Evolutionary conservation across 2,888 invertebrate genomes (phyloP), one percentile per base, ranked within the genome.

Genomic region (Drosophila pegasa): DNA sequence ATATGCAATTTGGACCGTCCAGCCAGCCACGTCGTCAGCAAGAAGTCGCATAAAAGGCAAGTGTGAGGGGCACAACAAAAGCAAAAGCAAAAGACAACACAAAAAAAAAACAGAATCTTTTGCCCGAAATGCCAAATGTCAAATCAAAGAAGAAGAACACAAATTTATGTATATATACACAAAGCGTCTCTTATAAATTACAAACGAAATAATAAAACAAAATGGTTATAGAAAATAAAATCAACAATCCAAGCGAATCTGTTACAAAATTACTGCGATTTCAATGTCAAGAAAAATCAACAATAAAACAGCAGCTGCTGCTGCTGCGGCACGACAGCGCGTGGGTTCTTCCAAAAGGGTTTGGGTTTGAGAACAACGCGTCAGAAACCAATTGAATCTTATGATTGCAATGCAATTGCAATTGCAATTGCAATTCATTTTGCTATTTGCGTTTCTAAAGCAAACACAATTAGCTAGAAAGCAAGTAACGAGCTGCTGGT

Each of bases 21-120:
- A 50, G 56, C 52, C 66, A 38, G 80, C 79, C 81, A 83, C 87
- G 86, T 80, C 80, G 86, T 76, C 80, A 69, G 72, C 78, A 66
- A 85, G 79, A 85, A 80, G 78, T 73, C 80, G 45, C 63, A 51
- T 41, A 65, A 63, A 62, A 87, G 87, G 87, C 83, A 81, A 83
- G 86, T 86, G 27, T 45, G 43, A 45, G 71, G 56, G 62, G 60
- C 62, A 69, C 43, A 71, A 71, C 48, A 59, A 64, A 61, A 71
- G 50, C 58, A 51, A 25, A 45, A 59, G 54, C 37, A 41, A 58
- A 56, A 58, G 22, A 20, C 18, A 41, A 56, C 35, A 51, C 29
- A 31, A 69, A 59, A 38, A 60, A 41, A 38, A 22, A 47, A 38
- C 43, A 47, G 56, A 57, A 63, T 58, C 55, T 43, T 65, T 61